These are phyloP conservation scores for Antheraea mylitta DNA, from an alignment of 1,140 invertebrate species.

Conservation along the genomic window DNA sequence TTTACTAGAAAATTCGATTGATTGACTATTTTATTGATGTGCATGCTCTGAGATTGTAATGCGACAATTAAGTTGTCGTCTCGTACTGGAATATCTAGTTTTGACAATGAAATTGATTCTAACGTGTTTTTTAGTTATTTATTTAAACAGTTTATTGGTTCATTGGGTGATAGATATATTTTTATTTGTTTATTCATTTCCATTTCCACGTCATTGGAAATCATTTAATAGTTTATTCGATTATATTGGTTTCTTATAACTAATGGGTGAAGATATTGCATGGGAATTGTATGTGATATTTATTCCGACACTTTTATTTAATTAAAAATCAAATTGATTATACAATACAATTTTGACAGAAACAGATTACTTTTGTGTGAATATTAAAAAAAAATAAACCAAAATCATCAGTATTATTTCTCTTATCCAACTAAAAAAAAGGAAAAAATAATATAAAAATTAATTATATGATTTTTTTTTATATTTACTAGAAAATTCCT, in stretches of 20 bases:
- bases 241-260: no score
- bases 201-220: constrained; percentile 28
- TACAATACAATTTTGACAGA: no score
- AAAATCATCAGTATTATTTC: no score
- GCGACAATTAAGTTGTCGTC: background rate
- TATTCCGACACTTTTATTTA: no score
- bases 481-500: no score
- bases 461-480: no score
- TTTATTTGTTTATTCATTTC: constrained; percentile 20
- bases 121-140: background rate
- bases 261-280: background rate
- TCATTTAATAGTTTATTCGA: constrained; percentile 7
- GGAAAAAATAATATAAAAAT: no score
- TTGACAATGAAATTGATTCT: background rate
- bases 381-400: no score
- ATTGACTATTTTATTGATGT: background rate
- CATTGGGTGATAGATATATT: background rate
- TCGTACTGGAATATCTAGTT: background rate
- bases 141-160: background rate
- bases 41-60: background rate
- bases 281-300: background rate
- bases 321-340: no score
- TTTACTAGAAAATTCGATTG: background rate
- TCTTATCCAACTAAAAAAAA: no score
- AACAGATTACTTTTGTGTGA: no score